These are phyloP conservation scores for Ctenicera cuprea DNA, from an alignment of 2,888 invertebrate genomes.

Conservation along the genomic window DNA sequence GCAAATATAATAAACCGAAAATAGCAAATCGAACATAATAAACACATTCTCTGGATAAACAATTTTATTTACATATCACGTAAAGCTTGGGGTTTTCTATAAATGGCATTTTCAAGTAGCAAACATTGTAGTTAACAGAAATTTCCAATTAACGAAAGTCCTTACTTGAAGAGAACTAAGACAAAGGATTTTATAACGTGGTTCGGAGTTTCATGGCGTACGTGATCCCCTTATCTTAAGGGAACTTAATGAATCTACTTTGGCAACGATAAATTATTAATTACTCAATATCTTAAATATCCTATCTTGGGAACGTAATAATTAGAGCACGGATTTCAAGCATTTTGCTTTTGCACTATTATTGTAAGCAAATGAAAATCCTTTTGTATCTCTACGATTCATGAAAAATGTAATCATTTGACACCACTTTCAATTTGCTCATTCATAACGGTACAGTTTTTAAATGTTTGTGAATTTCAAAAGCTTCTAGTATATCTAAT, in stretches of 20 bases:
- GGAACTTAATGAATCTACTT: conserved; percentile 24
- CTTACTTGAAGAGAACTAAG: conserved; percentile 1
- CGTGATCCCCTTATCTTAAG: conserved; percentile 37
- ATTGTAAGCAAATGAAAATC: too few relatives aligned
- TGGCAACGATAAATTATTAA: conserved; percentile 25
- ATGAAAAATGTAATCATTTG: too few relatives aligned
- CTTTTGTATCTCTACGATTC: too few relatives aligned
- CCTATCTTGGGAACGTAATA: conserved; percentile 11
- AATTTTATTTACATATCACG: neutral
- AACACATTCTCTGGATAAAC: neutral
- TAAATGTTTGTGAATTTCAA: too few relatives aligned
- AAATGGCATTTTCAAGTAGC: neutral
- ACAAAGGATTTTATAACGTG: conserved; percentile 8
- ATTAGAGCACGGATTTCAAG: too few relatives aligned
- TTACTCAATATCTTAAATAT: conserved; percentile 8
- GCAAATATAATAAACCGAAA: neutral
- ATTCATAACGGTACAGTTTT: too few relatives aligned
- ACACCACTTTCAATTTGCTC: too few relatives aligned
- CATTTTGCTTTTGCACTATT: too few relatives aligned
- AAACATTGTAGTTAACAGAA: neutral
- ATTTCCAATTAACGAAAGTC: conserved; percentile 17
- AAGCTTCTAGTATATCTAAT: too few relatives aligned
- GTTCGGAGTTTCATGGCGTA: conserved; percentile 32
- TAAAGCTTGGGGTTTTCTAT: too few relatives aligned
- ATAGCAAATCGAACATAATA: neutral